A percentile compares a stretch with the other conserved stretches of the same genome.
Evolutionary conservation across 2,888 invertebrate species (phyloP).

Genomic region (Corbicula japonica): DNA sequence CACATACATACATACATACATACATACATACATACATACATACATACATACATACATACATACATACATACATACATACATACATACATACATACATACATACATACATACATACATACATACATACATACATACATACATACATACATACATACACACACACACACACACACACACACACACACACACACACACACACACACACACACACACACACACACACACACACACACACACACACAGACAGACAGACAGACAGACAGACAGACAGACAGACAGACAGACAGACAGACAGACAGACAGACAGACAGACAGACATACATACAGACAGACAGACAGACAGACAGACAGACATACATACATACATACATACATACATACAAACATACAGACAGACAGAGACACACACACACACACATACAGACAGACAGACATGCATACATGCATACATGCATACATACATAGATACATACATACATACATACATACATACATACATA

Average conservation of each 20-base stretch:
- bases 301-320: not conserved
- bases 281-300: slow-evolving; percentile 4
- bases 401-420: not conserved
- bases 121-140: not conserved
- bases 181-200: not conserved
- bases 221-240: not conserved
- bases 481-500: not conserved
- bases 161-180: not conserved
- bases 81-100: not conserved
- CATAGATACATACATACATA: not conserved
- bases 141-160: not conserved
- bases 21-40: not conserved
- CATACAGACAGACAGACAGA: slow-evolving; percentile 2
- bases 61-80: not conserved
- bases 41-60: not conserved
- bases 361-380: not conserved
- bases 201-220: not conserved
- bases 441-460: not conserved
- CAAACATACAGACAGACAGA: slow-evolving; percentile 1
- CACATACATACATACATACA: not conserved
- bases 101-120: not conserved
- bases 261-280: slow-evolving; percentile 4
- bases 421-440: not conserved
- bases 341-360: not conserved
- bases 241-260: slow-evolving; percentile 4